Conservation (phyloP, 2,888 invertebrate species). For the Boloria selene region DNA sequence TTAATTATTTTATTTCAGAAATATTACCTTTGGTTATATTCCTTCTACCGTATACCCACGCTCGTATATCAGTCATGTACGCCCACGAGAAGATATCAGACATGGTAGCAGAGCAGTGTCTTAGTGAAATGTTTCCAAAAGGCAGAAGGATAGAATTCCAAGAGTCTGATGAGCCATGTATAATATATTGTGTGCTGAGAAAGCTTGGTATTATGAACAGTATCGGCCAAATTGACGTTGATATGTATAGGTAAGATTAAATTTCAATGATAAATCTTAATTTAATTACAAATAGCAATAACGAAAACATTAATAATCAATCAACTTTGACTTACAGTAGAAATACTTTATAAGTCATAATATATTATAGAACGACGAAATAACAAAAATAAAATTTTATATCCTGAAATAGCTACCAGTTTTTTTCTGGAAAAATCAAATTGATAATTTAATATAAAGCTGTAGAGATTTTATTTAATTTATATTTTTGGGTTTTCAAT, state of each 20-base stretch:
- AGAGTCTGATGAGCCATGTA: slow-evolving; percentile 71
- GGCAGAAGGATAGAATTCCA: slow-evolving; percentile 59
- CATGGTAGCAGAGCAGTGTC: slow-evolving; percentile 63
- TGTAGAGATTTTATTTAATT: no score
- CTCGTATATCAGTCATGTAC: slow-evolving; percentile 72
- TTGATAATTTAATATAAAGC: no score
- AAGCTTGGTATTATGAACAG: slow-evolving; percentile 71
- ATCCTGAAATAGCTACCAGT: no score
- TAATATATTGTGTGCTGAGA: slow-evolving; percentile 72
- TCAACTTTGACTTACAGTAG: no score
- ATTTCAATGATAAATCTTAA: not conserved
- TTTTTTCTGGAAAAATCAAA: no score
- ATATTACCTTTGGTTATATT: slow-evolving; percentile 35
- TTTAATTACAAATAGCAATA: not conserved
- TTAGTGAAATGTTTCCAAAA: slow-evolving; percentile 69
- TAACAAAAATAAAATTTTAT: no score
- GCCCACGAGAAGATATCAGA: slow-evolving; percentile 71
- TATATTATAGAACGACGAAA: no score
- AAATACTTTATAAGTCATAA: no score
- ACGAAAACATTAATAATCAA: no score
- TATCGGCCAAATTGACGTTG: slow-evolving; percentile 65
- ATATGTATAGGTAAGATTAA: slow-evolving; percentile 60
- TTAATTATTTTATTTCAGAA: slow-evolving; percentile 36
- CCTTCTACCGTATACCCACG: slow-evolving; percentile 47
- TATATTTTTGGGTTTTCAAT: no score